phyloP scores from a whole-genome alignment of 2,113 vertebrate species.

The Amia ocellicauda region DNA sequence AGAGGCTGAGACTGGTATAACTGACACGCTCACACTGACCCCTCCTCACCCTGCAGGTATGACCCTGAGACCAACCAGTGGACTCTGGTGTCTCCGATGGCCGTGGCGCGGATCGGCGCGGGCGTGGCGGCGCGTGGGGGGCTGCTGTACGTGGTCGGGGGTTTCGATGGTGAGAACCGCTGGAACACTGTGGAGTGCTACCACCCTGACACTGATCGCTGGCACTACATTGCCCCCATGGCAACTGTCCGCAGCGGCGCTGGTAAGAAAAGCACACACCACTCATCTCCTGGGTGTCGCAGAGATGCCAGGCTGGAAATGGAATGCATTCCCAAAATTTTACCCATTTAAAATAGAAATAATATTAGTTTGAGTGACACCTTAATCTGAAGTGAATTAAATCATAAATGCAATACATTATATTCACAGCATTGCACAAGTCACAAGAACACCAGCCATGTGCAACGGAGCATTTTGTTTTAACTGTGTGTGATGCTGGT shows the following conservation, averaged over 20 bases:
- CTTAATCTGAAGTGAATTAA: too few species aligned
- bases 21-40: not conserved
- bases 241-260: conserved; percentile 64
- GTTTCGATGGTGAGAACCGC: conserved; percentile 68
- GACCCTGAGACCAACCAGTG: conserved; percentile 71
- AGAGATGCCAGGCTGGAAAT: too few species aligned
- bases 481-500: too few species aligned
- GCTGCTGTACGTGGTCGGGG: conserved; percentile 67
- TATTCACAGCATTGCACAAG: not conserved
- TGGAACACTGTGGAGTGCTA: conserved; percentile 69
- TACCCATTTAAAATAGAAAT: too few species aligned
- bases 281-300: too few species aligned
- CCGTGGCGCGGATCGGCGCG: conserved; percentile 65
- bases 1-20: too few species aligned
- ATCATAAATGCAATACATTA: not conserved
- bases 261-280: too few species aligned
- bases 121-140: conserved; percentile 63
- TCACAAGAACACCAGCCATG: too few species aligned
- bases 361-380: too few species aligned
- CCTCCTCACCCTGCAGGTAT: conserved; percentile 51
- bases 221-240: conserved; percentile 67
- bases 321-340: too few species aligned
- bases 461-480: too few species aligned
- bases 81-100: conserved; percentile 66
- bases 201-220: conserved; percentile 66